Evolutionary conservation across 2,888 invertebrate genomes (phyloP).

Genomic region (Apodemia mormo): DNA sequence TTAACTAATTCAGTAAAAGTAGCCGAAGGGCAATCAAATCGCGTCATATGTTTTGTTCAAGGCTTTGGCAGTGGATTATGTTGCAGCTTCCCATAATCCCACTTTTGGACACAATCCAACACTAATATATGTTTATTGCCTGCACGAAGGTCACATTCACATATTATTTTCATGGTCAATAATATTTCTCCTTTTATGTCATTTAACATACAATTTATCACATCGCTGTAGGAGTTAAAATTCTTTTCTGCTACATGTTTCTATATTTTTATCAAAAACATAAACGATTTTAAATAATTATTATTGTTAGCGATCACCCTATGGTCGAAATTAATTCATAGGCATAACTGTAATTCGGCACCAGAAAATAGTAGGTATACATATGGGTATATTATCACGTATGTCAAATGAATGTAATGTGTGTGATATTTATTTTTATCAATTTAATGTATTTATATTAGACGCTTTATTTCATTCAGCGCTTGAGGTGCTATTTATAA

Average conservation of each 20-base stretch:
- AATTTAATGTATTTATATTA: no score
- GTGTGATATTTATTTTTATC: no score
- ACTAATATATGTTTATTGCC: slow-evolving; percentile 1
- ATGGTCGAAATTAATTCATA: no score
- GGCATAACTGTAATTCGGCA: no score
- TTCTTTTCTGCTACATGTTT: no score
- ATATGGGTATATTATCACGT: no score
- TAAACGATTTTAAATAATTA: not conserved
- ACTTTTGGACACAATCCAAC: slow-evolving; percentile 12
- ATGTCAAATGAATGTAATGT: no score
- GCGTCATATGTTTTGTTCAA: slow-evolving; percentile 17
- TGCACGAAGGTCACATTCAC: slow-evolving; percentile 5
- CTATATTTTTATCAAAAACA: no score
- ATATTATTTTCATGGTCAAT: slow-evolving; percentile 11
- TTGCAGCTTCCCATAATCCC: slow-evolving; percentile 3
- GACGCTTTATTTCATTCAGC: no score
- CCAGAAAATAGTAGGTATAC: no score
- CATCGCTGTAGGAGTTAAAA: not conserved
- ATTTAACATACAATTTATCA: not conserved
- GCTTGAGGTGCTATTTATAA: no score
- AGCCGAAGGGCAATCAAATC: slow-evolving; percentile 5
- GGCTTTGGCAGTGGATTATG: slow-evolving; percentile 15
- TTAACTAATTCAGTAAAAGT: slow-evolving; percentile 17
- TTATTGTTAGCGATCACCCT: no score
- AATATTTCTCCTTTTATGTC: not conserved